A percentile compares a stretch with the other conserved stretches of the same genome.
Conservation (phyloP, 23 tunicate species). For the Oikopleura albicans region DNA sequence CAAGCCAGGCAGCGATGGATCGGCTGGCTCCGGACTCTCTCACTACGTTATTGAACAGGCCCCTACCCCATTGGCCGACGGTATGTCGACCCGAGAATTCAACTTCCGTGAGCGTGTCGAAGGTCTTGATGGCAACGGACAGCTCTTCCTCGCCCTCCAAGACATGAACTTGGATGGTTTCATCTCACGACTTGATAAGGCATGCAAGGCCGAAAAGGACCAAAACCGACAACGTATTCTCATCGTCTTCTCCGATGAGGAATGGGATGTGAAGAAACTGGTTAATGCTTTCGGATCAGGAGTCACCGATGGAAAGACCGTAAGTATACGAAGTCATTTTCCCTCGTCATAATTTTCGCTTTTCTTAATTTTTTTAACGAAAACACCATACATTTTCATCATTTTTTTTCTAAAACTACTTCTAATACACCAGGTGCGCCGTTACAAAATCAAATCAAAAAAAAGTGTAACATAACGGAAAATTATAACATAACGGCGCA, state of each 20-base stretch:
- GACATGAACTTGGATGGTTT: neutral
- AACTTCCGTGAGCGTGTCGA: neutral
- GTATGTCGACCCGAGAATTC: neutral
- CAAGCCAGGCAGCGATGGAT: neutral
- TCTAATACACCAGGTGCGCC: too few species aligned
- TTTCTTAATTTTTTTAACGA: too few species aligned
- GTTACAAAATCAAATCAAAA: too few species aligned
- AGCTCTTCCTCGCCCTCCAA: neutral
- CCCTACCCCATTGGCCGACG: neutral
- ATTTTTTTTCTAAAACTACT: too few species aligned
- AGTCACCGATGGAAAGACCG: neutral
- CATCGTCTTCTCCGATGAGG: neutral
- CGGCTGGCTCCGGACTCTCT: neutral
- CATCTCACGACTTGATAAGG: too few species aligned
- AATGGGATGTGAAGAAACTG: neutral
- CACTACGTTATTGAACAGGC: neutral
- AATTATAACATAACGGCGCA: too few species aligned
- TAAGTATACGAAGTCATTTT: neutral
- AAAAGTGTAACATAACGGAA: too few species aligned
- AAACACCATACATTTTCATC: too few species aligned
- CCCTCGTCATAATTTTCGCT: neutral
- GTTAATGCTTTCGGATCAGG: neutral
- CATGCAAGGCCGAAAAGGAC: too few species aligned
- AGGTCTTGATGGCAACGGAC: neutral
- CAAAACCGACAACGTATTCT: neutral